Evolutionary conservation across 2,113 vertebrate genomes (phyloP).

Genomic region (Chauna torquata): DNA sequence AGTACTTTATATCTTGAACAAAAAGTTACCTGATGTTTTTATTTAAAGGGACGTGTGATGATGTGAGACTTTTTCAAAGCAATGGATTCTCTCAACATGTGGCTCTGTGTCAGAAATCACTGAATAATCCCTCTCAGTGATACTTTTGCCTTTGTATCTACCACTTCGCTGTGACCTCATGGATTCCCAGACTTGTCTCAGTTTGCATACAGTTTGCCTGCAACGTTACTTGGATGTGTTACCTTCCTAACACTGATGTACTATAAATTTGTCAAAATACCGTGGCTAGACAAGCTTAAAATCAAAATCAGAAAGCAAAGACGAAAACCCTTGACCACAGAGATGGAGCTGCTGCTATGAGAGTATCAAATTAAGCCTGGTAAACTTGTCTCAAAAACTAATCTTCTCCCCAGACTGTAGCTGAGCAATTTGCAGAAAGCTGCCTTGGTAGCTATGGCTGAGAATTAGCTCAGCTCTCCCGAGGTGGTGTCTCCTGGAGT

Average conservation of each 20-base stretch:
- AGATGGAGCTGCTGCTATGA: not conserved
- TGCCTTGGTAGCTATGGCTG: not conserved
- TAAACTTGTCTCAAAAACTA: not conserved
- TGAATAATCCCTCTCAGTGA: not conserved
- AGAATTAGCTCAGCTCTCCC: not conserved
- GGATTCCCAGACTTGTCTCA: not conserved
- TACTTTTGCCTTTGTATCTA: not conserved
- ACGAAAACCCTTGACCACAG: not conserved
- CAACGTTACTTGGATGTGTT: not conserved
- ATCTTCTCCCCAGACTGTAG: not conserved
- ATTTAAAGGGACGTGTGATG: not conserved
- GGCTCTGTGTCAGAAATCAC: not conserved
- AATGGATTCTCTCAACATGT: not conserved
- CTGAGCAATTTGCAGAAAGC: not conserved
- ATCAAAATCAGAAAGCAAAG: not conserved
- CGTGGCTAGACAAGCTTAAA: not conserved
- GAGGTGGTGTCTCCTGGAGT: accelerated
- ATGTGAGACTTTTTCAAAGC: not conserved
- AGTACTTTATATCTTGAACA: not conserved
- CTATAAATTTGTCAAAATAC: not conserved
- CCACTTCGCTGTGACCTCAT: not conserved
- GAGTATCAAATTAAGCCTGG: not conserved
- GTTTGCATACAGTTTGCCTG: not conserved
- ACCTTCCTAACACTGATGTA: not conserved
- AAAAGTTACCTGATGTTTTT: not conserved